Conservation (phyloP, 2,888 invertebrate species). For the Latheticus oryzae region DNA sequence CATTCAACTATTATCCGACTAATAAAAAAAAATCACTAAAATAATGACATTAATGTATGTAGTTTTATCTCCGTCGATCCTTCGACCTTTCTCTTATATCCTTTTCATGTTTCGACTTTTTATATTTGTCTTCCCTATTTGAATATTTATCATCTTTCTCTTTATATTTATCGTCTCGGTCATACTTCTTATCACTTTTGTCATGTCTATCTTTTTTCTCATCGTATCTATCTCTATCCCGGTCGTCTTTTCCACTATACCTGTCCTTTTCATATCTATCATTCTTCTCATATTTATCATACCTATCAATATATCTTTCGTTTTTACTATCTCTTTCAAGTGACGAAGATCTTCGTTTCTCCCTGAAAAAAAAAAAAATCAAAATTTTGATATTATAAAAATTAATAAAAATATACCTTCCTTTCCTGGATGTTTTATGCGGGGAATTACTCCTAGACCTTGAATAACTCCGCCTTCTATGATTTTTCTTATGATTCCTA, state of each 20-base stretch:
- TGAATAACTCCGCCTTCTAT: slow-evolving; percentile 63
- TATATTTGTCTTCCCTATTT: slow-evolving; percentile 56
- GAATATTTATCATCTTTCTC: slow-evolving; percentile 53
- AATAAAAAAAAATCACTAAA: slow-evolving; percentile 19
- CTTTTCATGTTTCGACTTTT: slow-evolving; percentile 56
- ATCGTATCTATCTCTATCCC: slow-evolving; percentile 53
- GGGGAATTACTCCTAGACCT: slow-evolving; percentile 64
- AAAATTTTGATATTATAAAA: background rate
- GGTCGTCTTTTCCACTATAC: slow-evolving; percentile 51
- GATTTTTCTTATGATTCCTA: slow-evolving; percentile 61
- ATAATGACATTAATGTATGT: slow-evolving; percentile 7
- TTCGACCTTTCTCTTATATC: slow-evolving; percentile 56
- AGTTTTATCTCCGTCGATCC: slow-evolving; percentile 57
- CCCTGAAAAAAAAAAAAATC: slow-evolving; percentile 56
- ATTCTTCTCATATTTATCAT: slow-evolving; percentile 61
- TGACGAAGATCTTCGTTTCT: slow-evolving; percentile 64
- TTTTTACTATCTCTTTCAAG: slow-evolving; percentile 62
- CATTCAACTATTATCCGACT: slow-evolving; percentile 15
- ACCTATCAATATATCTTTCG: slow-evolving; percentile 63
- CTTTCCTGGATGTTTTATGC: slow-evolving; percentile 57
- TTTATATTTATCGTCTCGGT: slow-evolving; percentile 57
- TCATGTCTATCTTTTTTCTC: slow-evolving; percentile 57
- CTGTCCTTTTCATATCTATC: slow-evolving; percentile 54
- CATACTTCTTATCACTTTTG: slow-evolving; percentile 53
- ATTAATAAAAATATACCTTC: slow-evolving; percentile 41